Conservation (phyloP, 2,113 vertebrate species). For the Alaudala cheleensis region DNA sequence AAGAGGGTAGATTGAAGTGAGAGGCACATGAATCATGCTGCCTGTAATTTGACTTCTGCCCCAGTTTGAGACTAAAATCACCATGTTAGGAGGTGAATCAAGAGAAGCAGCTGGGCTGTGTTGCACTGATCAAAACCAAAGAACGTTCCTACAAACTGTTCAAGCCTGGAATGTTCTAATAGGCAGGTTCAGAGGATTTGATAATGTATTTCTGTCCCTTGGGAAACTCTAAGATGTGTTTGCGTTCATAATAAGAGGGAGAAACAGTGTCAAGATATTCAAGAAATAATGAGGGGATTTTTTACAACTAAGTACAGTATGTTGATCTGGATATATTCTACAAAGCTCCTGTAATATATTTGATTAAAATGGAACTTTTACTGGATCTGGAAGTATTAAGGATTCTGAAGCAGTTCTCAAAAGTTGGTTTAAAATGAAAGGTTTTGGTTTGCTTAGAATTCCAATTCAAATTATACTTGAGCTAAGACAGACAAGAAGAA, state of each 20-base stretch:
- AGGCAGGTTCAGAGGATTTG: not conserved
- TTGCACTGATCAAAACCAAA: not conserved
- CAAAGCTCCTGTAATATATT: not conserved
- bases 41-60: conserved; percentile 32
- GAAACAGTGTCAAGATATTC: not conserved
- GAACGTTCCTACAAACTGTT: not conserved
- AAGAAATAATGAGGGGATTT: not conserved
- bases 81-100: not conserved
- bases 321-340: not conserved
- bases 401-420: not conserved
- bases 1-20: not conserved
- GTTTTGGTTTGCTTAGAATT: not conserved
- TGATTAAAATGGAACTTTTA: not conserved
- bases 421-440: not conserved
- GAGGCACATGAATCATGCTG: conserved; percentile 10
- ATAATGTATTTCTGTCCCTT: not conserved
- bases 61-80: not conserved
- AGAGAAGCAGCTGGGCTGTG: not conserved
- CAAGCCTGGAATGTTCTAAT: not conserved
- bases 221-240: not conserved
- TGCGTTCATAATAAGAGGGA: not conserved
- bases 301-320: not conserved
- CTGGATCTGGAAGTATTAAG: not conserved
- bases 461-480: not conserved
- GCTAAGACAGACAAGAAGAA: not conserved